A percentile compares a stretch with the other conserved stretches of the same genome.
Conservation (phyloP, 2,113 vertebrate species). For the Hoplias malabaricus region DNA sequence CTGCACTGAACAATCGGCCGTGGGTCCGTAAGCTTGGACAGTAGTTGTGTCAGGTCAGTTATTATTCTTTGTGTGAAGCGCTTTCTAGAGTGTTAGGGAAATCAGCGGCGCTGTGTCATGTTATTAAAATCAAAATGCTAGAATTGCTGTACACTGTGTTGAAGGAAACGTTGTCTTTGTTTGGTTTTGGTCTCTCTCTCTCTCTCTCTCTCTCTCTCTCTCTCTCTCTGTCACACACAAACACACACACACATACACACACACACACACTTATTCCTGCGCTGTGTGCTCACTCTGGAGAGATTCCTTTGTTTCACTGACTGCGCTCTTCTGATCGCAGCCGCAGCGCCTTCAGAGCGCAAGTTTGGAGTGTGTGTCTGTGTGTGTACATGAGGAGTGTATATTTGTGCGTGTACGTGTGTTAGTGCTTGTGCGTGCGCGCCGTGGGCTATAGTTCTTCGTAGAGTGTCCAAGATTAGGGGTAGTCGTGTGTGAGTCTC, state of each 20-base stretch:
- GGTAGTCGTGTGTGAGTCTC: constrained; percentile 40
- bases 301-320: constrained; percentile 2
- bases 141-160: background rate
- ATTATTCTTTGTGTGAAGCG: too few species aligned
- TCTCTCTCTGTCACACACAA: background rate
- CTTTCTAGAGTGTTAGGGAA: background rate
- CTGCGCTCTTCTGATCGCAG: background rate
- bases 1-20: too few species aligned
- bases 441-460: background rate
- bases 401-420: background rate
- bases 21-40: too few species aligned
- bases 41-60: too few species aligned
- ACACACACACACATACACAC: background rate
- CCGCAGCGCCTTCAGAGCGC: constrained; percentile 7
- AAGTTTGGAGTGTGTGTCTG: constrained; percentile 17
- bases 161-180: constrained; percentile 8
- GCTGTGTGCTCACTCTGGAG: background rate
- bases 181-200: background rate
- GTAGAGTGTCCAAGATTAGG: constrained; percentile 52
- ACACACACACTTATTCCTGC: background rate
- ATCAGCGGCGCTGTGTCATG: background rate
- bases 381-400: background rate
- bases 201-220: background rate
- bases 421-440: background rate
- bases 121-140: background rate